Evolutionary conservation across 2,888 invertebrate species (phyloP).

Genomic region (Dasypogon diadema): DNA sequence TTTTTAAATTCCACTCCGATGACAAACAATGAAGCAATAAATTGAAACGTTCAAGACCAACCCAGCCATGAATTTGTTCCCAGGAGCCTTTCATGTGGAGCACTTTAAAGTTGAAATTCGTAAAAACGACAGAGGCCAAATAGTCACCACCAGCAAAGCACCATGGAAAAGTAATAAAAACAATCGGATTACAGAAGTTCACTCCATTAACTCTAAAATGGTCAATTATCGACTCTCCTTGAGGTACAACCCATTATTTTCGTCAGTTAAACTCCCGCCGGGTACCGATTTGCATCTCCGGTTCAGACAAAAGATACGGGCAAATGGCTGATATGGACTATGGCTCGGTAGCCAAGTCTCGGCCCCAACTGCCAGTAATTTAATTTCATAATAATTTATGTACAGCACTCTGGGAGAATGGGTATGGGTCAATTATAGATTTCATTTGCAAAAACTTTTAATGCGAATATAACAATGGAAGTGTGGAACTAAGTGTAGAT

Average conservation of each 20-base stretch:
- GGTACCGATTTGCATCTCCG: constrained; percentile 10
- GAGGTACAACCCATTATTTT: constrained; percentile 38
- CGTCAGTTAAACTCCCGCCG: constrained; percentile 11
- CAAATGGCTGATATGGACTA: neutral
- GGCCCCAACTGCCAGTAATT: constrained; percentile 12
- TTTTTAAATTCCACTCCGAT: neutral
- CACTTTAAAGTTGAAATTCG: neutral
- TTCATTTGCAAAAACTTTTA: neutral
- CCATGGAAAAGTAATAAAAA: constrained; percentile 15
- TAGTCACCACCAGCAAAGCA: neutral
- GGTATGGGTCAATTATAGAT: neutral
- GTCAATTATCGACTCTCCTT: constrained; percentile 41
- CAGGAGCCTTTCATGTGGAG: neutral
- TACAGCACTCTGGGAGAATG: neutral
- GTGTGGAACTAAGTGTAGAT: neutral
- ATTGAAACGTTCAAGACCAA: constrained; percentile 27
- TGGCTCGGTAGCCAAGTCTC: neutral
- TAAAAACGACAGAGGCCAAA: neutral
- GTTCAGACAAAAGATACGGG: constrained; percentile 8
- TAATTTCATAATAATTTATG: neutral
- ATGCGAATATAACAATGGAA: neutral
- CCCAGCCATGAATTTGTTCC: constrained; percentile 34
- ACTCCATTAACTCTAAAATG: constrained; percentile 43
- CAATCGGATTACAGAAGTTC: constrained; percentile 43
- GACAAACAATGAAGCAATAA: constrained; percentile 23